Evolutionary conservation across 2,888 invertebrate species (phyloP), one percentile per base, ranked within the genome.

Genomic region (Macaria liturata): DNA sequence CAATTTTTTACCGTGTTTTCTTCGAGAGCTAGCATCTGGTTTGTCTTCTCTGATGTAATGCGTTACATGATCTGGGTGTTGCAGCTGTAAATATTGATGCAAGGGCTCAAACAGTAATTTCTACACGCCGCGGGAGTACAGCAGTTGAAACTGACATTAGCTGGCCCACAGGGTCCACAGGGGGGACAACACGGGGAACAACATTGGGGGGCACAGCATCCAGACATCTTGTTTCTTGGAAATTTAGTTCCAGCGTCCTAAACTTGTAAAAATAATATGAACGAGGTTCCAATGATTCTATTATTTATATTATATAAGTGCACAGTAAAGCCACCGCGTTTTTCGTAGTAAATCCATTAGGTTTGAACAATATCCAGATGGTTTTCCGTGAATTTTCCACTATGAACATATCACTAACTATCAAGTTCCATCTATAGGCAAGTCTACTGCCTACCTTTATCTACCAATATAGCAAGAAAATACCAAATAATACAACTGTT

Each of bases 11-110:
- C 3, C 2, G 20, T 1, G 20, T 20, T 20, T 47, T 50, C n/a
- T 8, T 34, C 34, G 43, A 43, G 47, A 20, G 20, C 20, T 20
- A 20, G 20, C 20, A 20, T 20, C 20, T 20, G 20, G 20, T 20
- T 20, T 20, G 20, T 20, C 20, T 20, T 20, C 20, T 20, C 20
- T 20, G 44, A 20, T 20, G 20, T 20, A 1, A 20, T 20, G 32
- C 6, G 7, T 54, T 52, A 91, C 83, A 89, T 81, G 39, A 91
- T 86, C 68, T 90, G 90, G n/a, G 90, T 91, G 57, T 86, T 72
- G 66, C 86, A 88, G 69, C 90, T 91, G 78, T 89, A 91, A 65
- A 91, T 88, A 62, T 91, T 89, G 72, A 91, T 90, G 70, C 87
- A 87, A 2, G 89, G 89, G 59, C 84, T 84, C 44, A 85, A 74